These are phyloP conservation scores for Xanthia togata DNA, from an alignment of 2,888 invertebrate genomes.

Conservation along the genomic window DNA sequence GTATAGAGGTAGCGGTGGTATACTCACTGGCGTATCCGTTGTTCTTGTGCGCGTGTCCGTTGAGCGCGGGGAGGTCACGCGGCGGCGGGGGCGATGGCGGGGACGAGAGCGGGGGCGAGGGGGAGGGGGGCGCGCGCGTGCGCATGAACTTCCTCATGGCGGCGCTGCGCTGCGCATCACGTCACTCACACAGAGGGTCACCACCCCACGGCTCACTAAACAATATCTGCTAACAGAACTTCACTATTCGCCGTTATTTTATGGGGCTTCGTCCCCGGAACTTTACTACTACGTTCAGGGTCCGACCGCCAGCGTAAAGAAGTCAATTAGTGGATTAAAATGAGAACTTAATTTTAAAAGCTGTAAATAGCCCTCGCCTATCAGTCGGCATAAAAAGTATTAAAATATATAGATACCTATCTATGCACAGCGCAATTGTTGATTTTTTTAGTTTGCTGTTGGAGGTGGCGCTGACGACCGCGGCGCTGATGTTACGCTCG, in stretches of 20 bases:
- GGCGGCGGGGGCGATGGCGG: constrained; percentile 51
- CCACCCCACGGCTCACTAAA: not conserved
- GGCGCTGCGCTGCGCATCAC: constrained; percentile 40
- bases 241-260: not conserved
- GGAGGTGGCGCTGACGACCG: not conserved
- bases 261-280: not conserved
- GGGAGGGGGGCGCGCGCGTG: constrained; percentile 70
- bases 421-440: not conserved
- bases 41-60: constrained; percentile 58
- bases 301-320: not conserved
- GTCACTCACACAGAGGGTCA: constrained; percentile 22
- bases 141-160: constrained; percentile 84
- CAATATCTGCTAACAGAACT: constrained; percentile 17
- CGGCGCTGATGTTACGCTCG: not conserved
- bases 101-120: constrained; percentile 32
- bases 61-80: constrained; percentile 37
- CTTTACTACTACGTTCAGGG: not conserved
- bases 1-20: not conserved
- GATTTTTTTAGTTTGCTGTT: not conserved
- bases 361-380: not conserved
- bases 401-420: no score
- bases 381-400: not conserved
- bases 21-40: constrained; percentile 75
- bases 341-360: not conserved
- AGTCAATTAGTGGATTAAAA: not conserved